These are phyloP conservation scores for Nephotettix cincticeps DNA, from an alignment of 1,140 invertebrate species.

Conservation along the genomic window DNA sequence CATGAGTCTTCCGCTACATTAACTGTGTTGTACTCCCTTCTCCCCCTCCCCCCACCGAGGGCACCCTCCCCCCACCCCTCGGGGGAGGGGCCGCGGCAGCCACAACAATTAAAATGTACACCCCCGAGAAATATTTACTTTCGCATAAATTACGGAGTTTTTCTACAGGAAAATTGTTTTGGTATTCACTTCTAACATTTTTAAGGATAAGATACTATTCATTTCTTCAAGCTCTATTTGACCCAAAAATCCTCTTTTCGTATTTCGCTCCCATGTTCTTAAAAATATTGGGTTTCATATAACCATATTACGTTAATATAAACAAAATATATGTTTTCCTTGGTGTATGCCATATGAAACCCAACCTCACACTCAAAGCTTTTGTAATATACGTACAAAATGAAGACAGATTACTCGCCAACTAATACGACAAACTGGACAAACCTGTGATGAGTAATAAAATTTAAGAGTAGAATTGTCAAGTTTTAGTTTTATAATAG, in stretches of 20 bases:
- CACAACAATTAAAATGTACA: background rate
- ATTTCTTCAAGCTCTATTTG: background rate
- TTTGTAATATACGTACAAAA: too few relatives aligned
- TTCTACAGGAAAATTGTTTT: background rate
- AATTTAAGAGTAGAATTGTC: too few relatives aligned
- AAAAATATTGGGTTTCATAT: background rate
- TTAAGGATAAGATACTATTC: background rate
- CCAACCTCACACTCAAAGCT: too few relatives aligned
- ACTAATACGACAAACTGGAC: too few relatives aligned
- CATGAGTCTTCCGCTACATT: constrained; percentile 29
- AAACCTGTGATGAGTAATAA: too few relatives aligned
- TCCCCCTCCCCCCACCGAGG: background rate
- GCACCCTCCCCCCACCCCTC: background rate
- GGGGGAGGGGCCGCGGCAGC: background rate
- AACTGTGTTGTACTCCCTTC: background rate
- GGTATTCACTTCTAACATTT: background rate
- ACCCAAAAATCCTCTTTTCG: background rate
- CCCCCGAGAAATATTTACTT: background rate
- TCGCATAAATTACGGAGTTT: background rate
- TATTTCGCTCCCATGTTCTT: background rate
- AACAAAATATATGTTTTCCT: background rate
- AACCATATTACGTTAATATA: background rate
- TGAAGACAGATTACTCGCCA: too few relatives aligned
- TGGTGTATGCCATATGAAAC: too few relatives aligned
- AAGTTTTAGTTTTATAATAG: too few relatives aligned